Percentiles rank a stretch among this genome's conserved stretches.
These are phyloP conservation scores for Cyrtodaria siliqua DNA, from an alignment of 2,888 invertebrate genomes.

Conservation along the genomic window DNA sequence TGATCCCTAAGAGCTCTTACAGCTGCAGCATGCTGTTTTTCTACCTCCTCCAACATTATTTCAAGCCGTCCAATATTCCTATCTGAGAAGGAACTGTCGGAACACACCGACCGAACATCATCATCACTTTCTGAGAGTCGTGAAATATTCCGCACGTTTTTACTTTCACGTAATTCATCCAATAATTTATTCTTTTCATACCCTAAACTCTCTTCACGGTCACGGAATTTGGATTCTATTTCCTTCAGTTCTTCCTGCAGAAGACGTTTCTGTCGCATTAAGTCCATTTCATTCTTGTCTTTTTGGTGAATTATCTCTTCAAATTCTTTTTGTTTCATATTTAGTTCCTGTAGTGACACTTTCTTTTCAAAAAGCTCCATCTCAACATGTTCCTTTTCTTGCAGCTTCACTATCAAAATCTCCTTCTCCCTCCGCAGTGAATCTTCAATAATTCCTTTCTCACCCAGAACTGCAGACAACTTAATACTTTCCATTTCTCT, in stretches of 20 bases:
- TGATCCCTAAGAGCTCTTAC: conserved; percentile 75
- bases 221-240: conserved; percentile 76
- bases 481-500: conserved; percentile 63
- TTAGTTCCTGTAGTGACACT: conserved; percentile 71
- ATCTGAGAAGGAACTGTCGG: conserved; percentile 39
- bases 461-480: conserved; percentile 69
- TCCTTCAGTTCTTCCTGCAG: conserved; percentile 78
- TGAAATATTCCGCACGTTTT: conserved; percentile 6
- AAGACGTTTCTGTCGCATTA: conserved; percentile 78
- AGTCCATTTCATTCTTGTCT: conserved; percentile 76
- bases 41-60: conserved; percentile 66
- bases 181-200: conserved; percentile 75
- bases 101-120: conserved; percentile 44
- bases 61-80: conserved; percentile 60
- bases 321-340: conserved; percentile 74
- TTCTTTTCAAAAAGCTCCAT: conserved; percentile 71
- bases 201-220: conserved; percentile 74
- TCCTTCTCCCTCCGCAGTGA: conserved; percentile 76
- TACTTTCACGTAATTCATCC: conserved; percentile 64
- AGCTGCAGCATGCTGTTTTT: conserved; percentile 70
- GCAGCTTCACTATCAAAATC: conserved; percentile 69
- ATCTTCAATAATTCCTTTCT: conserved; percentile 73
- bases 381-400: conserved; percentile 75
- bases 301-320: conserved; percentile 79
- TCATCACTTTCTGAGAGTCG: conserved; percentile 41